These are phyloP conservation scores for Falco cherrug DNA, from an alignment of 2,797 vertebrate species.

Conservation along the genomic window DNA sequence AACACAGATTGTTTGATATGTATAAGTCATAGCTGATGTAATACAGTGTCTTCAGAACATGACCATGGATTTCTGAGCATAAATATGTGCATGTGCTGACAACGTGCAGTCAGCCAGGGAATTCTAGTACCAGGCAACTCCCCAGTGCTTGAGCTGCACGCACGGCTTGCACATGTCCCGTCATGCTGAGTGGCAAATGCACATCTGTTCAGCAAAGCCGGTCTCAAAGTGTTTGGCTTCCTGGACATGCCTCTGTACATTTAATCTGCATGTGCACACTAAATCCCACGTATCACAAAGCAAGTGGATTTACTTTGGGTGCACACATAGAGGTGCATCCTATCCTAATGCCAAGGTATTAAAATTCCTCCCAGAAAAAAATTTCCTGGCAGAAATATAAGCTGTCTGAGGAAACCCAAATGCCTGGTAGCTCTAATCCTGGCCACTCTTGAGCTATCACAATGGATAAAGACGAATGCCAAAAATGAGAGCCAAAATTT, in stretches of 20 bases:
- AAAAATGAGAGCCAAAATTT: background rate
- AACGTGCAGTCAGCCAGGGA: background rate
- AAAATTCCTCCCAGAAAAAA: background rate
- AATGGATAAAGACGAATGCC: background rate
- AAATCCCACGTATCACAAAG: background rate
- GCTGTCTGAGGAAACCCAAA: background rate
- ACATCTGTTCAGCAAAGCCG: background rate
- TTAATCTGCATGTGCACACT: background rate
- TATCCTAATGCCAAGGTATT: background rate
- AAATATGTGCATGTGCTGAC: background rate
- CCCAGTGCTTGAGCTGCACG: accelerated
- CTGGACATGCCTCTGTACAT: background rate
- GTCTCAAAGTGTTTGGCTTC: background rate
- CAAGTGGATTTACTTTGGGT: background rate
- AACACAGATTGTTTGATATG: background rate
- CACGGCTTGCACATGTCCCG: accelerated
- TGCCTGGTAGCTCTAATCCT: background rate
- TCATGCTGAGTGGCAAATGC: background rate
- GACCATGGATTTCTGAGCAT: background rate
- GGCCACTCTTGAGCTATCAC: background rate
- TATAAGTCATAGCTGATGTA: background rate
- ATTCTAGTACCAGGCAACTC: background rate
- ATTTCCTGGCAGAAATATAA: background rate
- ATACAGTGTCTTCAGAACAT: background rate
- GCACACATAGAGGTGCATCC: background rate